Evolutionary conservation across 1,140 invertebrate genomes (phyloP).

Genomic region (Acromyrmex echinatior): DNA sequence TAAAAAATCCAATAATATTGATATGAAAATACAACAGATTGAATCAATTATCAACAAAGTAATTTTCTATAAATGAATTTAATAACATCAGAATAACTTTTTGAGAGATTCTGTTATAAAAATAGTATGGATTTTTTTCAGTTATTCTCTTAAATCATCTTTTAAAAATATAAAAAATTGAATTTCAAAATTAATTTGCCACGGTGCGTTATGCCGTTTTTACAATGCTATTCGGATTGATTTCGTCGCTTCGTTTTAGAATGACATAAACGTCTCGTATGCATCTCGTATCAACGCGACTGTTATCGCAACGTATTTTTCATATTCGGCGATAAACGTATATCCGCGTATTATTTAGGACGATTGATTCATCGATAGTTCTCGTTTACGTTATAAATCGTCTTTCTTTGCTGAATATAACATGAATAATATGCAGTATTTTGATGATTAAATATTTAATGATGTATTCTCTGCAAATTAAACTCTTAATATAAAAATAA

Average conservation of each 20-base stretch:
- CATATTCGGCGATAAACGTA: conserved; percentile 51
- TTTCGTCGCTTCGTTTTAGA: conserved; percentile 35
- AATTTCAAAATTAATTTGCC: conserved; percentile 13
- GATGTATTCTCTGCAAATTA: neutral
- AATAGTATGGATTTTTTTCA: neutral
- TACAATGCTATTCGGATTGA: conserved; percentile 58
- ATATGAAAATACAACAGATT: neutral
- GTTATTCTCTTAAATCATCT: neutral
- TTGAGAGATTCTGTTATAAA: neutral
- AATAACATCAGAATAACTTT: neutral
- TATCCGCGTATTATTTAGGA: conserved; percentile 53
- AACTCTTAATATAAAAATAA: too few species aligned
- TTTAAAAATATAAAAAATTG: conserved; percentile 27
- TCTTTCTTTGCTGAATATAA: neutral
- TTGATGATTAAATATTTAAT: neutral
- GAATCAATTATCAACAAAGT: neutral
- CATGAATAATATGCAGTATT: neutral
- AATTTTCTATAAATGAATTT: neutral
- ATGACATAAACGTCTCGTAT: conserved; percentile 56
- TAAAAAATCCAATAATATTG: neutral
- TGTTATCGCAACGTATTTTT: conserved; percentile 59
- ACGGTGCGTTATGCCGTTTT: conserved; percentile 21
- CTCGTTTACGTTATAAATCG: neutral
- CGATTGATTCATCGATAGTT: conserved; percentile 42
- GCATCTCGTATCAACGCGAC: conserved; percentile 29